A percentile compares a stretch with the other conserved stretches of the same genome.
Evolutionary conservation across 2,888 invertebrate genomes (phyloP).

Genomic region (Hirtodrosophila alboralis): DNA sequence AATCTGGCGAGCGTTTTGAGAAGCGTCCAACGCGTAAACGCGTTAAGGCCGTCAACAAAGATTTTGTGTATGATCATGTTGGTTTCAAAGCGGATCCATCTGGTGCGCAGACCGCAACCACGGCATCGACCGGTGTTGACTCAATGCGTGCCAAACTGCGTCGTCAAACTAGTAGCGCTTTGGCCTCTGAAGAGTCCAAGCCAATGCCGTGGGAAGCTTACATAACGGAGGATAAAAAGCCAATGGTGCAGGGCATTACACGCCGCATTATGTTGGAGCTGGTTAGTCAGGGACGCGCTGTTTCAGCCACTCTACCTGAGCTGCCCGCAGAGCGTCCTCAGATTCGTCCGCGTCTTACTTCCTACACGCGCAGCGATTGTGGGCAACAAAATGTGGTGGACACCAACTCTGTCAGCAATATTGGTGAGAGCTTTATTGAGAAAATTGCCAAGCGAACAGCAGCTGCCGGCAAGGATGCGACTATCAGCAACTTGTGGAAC

Average conservation of each 20-base stretch:
- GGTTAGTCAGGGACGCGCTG: conserved; percentile 79
- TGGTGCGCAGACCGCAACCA: conserved; percentile 24
- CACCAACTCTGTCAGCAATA: conserved; percentile 15
- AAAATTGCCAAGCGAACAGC: conserved; percentile 79
- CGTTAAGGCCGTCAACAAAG: conserved; percentile 87
- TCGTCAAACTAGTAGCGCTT: conserved; percentile 37
- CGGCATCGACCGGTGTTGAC: conserved; percentile 30
- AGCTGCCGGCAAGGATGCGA: conserved; percentile 65
- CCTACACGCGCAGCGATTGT: conserved; percentile 62
- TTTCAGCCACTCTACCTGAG: conserved; percentile 81
- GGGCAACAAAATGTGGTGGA: conserved; percentile 44
- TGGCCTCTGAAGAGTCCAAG: conserved; percentile 40
- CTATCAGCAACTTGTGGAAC: conserved; percentile 76
- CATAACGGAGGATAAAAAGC: conserved; percentile 62
- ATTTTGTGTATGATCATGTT: conserved; percentile 88
- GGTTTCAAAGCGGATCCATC: conserved; percentile 80
- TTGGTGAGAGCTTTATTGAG: conserved; percentile 80
- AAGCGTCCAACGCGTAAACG: conserved; percentile 87
- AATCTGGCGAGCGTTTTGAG: conserved; percentile 54
- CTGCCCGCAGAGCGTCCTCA: conserved; percentile 82
- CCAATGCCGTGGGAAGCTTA: conserved; percentile 51
- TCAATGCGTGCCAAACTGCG: conserved; percentile 68
- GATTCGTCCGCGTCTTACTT: conserved; percentile 78
- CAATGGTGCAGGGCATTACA: conserved; percentile 69
- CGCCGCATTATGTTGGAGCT: conserved; percentile 68